Percentiles rank a stretch among this genome's conserved stretches.
Conservation (phyloP, 2,797 vertebrate genomes). For the Oreortyx pictus region DNA sequence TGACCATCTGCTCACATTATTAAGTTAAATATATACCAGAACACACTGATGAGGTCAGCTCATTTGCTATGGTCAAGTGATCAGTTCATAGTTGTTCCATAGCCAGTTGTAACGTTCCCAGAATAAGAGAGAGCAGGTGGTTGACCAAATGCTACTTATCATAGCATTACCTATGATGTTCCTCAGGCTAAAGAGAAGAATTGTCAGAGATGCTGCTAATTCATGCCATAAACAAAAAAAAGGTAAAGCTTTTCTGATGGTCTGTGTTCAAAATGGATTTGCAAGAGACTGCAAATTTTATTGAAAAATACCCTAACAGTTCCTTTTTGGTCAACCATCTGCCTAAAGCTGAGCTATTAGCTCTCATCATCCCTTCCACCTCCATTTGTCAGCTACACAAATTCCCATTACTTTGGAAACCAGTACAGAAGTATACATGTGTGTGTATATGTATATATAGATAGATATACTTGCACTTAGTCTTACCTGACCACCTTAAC, state of each 20-base stretch:
- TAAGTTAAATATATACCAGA: conserved; percentile 58
- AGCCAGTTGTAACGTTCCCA: conserved; percentile 19
- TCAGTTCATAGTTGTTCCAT: not conserved
- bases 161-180: not conserved
- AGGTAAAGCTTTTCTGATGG: not conserved
- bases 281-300: not conserved
- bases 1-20: conserved; percentile 65
- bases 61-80: conserved; percentile 5
- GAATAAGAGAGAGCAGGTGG: not conserved
- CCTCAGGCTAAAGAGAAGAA: not conserved
- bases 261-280: not conserved
- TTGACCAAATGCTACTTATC: not conserved
- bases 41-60: conserved; percentile 39
- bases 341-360: not conserved
- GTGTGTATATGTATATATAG: too few species aligned
- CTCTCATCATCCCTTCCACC: not conserved
- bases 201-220: not conserved
- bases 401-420: not conserved
- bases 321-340: not conserved
- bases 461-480: too few species aligned
- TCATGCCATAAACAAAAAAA: not conserved
- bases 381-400: not conserved
- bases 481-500: not conserved
- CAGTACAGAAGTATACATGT: not conserved
- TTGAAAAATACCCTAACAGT: not conserved